Evolutionary conservation across 2,113 vertebrate species (phyloP).

Genomic region (Butorides virescens): DNA sequence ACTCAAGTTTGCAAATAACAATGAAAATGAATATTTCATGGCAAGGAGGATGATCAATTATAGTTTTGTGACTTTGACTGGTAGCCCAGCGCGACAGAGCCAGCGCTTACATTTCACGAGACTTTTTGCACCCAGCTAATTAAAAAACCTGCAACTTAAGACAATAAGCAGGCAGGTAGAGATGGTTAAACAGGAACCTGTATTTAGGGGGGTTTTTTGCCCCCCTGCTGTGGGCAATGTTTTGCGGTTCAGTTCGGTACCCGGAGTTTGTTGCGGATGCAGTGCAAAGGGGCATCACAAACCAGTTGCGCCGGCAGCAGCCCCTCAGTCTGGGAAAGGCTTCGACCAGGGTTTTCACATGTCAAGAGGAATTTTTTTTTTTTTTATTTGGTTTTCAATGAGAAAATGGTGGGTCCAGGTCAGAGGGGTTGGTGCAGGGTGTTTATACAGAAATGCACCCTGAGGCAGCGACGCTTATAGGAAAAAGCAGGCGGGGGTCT

Average conservation of each 20-base stretch:
- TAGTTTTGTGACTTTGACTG: slow-evolving; percentile 49
- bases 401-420: neutral
- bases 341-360: neutral
- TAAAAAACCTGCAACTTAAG: neutral
- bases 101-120: neutral
- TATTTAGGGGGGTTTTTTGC: neutral
- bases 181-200: slow-evolving; percentile 14
- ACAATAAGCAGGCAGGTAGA: neutral
- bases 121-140: slow-evolving; percentile 12
- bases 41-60: slow-evolving; percentile 39
- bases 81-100: neutral
- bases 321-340: slow-evolving; percentile 18
- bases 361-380: neutral
- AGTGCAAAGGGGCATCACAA: slow-evolving; percentile 36
- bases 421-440: neutral
- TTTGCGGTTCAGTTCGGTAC: neutral
- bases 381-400: neutral
- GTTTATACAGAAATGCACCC: slow-evolving; percentile 35
- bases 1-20: slow-evolving; percentile 63
- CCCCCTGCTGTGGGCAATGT: neutral
- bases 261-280: slow-evolving; percentile 48
- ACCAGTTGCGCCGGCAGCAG: slow-evolving; percentile 67
- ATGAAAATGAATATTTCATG: slow-evolving; percentile 68
- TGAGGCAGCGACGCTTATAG: neutral
- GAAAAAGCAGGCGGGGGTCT: neutral